Conservation (phyloP, 2,888 invertebrate genomes). For the Timandra comae region DNA sequence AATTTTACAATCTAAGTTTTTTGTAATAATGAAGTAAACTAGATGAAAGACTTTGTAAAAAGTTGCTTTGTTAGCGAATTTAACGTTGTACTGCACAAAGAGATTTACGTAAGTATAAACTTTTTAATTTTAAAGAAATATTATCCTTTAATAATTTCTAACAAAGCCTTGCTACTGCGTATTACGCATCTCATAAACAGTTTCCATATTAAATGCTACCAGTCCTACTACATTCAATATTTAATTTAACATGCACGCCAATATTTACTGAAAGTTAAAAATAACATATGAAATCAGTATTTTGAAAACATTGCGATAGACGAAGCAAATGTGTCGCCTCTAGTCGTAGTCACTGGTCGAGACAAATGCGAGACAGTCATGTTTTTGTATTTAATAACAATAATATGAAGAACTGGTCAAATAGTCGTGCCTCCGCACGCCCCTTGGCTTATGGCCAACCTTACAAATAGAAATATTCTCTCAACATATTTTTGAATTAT, state of each 20-base stretch:
- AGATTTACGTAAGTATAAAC: no score
- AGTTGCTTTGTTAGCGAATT: no score
- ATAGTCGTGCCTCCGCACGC: slow-evolving; percentile 25
- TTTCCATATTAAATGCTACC: no score
- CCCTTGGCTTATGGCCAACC: slow-evolving; percentile 40
- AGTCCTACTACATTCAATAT: no score
- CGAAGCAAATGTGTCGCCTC: slow-evolving; percentile 11
- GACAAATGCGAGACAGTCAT: slow-evolving; percentile 37
- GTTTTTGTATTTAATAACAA: slow-evolving; percentile 33
- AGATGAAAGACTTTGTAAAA: no score
- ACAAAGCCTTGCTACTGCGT: no score
- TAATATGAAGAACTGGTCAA: slow-evolving; percentile 31
- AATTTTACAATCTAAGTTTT: slow-evolving; percentile 35
- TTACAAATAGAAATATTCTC: slow-evolving; percentile 22
- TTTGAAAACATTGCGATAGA: slow-evolving; percentile 14
- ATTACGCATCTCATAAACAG: no score
- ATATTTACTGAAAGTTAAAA: slow-evolving; percentile 2
- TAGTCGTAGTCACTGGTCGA: slow-evolving; percentile 8
- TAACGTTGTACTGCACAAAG: no score
- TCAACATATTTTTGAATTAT: slow-evolving; percentile 5
- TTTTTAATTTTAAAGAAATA: no score
- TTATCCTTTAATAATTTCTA: no score
- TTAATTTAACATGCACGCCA: no score
- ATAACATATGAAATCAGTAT: slow-evolving; percentile 7
- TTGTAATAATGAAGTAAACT: no score